Percentiles rank a stretch among this genome's conserved stretches.
Evolutionary conservation across 2,113 vertebrate species (phyloP).

Genomic region (Oplegnathus fasciatus): DNA sequence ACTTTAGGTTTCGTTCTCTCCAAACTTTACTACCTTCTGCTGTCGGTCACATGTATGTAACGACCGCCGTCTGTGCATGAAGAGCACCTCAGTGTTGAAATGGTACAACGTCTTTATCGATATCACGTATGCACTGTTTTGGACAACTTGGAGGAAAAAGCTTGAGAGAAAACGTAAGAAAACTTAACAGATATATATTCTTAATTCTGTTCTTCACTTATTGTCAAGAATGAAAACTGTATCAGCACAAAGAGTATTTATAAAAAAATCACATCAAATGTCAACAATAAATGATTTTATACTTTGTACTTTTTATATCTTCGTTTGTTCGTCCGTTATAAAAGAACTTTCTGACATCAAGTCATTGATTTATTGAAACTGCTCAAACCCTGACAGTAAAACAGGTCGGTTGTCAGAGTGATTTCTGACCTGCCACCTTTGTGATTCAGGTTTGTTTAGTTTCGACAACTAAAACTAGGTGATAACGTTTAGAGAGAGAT

Average conservation of each 20-base stretch:
- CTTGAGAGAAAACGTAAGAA: constrained; percentile 18
- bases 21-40: constrained; percentile 14
- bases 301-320: constrained; percentile 76
- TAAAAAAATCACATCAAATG: constrained; percentile 84
- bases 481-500: too few species aligned
- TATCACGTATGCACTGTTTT: constrained; percentile 61
- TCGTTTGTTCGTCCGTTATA: background rate
- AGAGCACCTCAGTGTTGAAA: constrained; percentile 28
- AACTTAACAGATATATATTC: constrained; percentile 61
- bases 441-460: too few species aligned
- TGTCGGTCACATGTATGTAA: constrained; percentile 24
- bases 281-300: constrained; percentile 95
- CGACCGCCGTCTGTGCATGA: constrained; percentile 56
- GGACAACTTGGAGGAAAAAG: constrained; percentile 55
- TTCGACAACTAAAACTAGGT: too few species aligned
- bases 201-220: constrained; percentile 65
- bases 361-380: too few species aligned
- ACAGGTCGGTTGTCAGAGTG: too few species aligned
- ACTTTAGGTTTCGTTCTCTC: background rate
- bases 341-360: too few species aligned
- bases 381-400: too few species aligned
- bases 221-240: constrained; percentile 82
- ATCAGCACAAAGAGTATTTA: constrained; percentile 89
- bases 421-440: too few species aligned
- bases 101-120: constrained; percentile 14